phyloP scores from a whole-genome alignment of 1,140 invertebrate species.

The Lasaia peninsularis region DNA sequence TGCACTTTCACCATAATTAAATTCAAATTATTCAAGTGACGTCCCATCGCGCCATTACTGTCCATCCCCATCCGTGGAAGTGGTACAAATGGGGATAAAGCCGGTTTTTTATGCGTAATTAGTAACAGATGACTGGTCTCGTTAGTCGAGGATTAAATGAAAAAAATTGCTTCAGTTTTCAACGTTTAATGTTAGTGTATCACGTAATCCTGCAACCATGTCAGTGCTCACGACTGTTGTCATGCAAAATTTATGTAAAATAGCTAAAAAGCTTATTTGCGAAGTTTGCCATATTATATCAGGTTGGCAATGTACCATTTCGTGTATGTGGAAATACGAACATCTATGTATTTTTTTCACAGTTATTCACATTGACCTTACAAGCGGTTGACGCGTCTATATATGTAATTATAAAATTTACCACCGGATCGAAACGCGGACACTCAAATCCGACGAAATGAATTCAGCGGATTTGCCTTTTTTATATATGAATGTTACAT shows the following conservation, averaged over 20 bases:
- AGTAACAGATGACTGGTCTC: constrained; percentile 52
- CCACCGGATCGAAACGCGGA: too few relatives aligned
- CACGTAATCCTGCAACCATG: neutral
- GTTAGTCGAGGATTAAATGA: constrained; percentile 32
- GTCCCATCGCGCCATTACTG: constrained; percentile 12
- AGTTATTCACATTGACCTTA: too few relatives aligned
- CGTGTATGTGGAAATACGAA: too few relatives aligned
- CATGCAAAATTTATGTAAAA: too few relatives aligned
- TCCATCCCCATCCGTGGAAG: constrained; percentile 23
- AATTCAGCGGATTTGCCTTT: too few relatives aligned
- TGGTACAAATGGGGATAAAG: constrained; percentile 54
- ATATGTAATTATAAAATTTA: too few relatives aligned
- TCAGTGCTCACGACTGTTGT: neutral
- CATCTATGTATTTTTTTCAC: too few relatives aligned
- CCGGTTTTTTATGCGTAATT: constrained; percentile 56
- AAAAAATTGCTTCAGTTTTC: neutral
- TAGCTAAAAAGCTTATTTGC: neutral
- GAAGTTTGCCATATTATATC: too few relatives aligned
- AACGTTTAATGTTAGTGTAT: neutral
- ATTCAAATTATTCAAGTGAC: constrained; percentile 20
- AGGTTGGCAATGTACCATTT: too few relatives aligned
- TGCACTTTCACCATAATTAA: neutral
- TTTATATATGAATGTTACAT: too few relatives aligned
- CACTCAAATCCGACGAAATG: too few relatives aligned
- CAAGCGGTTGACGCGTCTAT: too few relatives aligned